These are phyloP conservation scores for Paratilapia polleni DNA, from an alignment of 2,113 vertebrate species.

Conservation along the genomic window DNA sequence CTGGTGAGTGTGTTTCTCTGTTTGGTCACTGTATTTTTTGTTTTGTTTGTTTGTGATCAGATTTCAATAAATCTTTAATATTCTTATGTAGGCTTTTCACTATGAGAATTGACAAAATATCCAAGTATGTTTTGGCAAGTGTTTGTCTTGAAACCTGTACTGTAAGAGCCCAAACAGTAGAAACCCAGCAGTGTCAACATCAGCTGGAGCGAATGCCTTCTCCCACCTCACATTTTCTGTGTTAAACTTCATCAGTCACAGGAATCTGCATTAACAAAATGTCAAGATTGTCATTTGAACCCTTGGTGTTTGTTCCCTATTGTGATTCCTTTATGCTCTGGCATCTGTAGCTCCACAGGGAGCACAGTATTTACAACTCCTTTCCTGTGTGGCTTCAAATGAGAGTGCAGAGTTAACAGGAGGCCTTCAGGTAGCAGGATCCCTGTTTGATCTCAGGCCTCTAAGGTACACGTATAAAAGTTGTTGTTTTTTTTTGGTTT, in stretches of 20 bases:
- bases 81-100: not conserved
- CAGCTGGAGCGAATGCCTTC: not conserved
- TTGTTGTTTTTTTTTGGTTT: too few relatives aligned
- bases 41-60: slow-evolving; percentile 17
- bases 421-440: not conserved
- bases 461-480: not conserved
- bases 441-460: not conserved
- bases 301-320: slow-evolving; percentile 38
- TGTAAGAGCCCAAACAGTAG: slow-evolving; percentile 14
- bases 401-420: not conserved
- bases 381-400: slow-evolving; percentile 25
- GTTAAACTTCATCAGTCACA: slow-evolving; percentile 26
- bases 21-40: not conserved
- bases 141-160: not conserved
- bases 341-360: slow-evolving; percentile 49
- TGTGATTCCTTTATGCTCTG: slow-evolving; percentile 47
- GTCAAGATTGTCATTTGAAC: slow-evolving; percentile 39
- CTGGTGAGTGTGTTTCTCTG: slow-evolving; percentile 3
- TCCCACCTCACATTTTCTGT: slow-evolving; percentile 3
- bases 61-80: slow-evolving; percentile 60
- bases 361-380: slow-evolving; percentile 47
- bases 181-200: slow-evolving; percentile 14
- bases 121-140: not conserved
- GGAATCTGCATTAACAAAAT: slow-evolving; percentile 36
- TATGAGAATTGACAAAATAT: not conserved